These are phyloP conservation scores for Oceanodroma leucorhoa DNA, from an alignment of 2,797 vertebrate species.

Conservation along the genomic window DNA sequence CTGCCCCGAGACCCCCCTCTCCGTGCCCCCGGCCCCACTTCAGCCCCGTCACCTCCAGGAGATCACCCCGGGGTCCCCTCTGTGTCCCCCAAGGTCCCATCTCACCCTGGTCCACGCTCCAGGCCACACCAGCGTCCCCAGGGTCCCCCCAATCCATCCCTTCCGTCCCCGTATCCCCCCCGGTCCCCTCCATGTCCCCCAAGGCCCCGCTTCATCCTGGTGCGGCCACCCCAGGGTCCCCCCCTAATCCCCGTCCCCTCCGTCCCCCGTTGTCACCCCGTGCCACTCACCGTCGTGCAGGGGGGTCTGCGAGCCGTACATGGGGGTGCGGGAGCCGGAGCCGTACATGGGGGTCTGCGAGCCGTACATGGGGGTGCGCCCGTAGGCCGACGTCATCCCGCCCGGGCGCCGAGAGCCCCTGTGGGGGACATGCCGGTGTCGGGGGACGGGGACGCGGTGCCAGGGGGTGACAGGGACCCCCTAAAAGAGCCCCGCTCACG, in stretches of 20 bases:
- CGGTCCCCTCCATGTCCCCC: too few relatives aligned
- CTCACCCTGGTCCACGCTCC: neutral
- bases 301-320: conserved; percentile 93
- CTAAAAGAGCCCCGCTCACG: rapidly evolving
- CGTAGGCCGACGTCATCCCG: conserved; percentile 85
- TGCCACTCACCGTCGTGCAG: conserved; percentile 86
- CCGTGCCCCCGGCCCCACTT: rapidly evolving
- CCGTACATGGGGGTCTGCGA: conserved; percentile 94
- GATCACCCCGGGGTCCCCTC: neutral
- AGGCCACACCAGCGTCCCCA: neutral
- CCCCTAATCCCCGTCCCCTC: neutral
- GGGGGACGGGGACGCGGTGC: neutral
- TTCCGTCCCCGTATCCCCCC: too few relatives aligned
- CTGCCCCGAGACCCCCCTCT: neutral
- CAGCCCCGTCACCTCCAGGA: neutral
- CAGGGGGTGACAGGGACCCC: rapidly evolving
- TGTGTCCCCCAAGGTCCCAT: neutral
- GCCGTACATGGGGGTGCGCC: conserved; percentile 91
- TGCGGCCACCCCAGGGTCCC: too few relatives aligned
- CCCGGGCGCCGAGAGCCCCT: conserved; percentile 77
- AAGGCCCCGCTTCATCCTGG: too few relatives aligned
- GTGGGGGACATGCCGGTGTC: rapidly evolving
- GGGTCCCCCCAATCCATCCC: neutral
- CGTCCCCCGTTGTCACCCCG: too few relatives aligned
- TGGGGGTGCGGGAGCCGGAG: conserved; percentile 90